These are phyloP conservation scores for Drosophila bocqueti DNA, from an alignment of 1,140 invertebrate genomes.

Conservation along the genomic window DNA sequence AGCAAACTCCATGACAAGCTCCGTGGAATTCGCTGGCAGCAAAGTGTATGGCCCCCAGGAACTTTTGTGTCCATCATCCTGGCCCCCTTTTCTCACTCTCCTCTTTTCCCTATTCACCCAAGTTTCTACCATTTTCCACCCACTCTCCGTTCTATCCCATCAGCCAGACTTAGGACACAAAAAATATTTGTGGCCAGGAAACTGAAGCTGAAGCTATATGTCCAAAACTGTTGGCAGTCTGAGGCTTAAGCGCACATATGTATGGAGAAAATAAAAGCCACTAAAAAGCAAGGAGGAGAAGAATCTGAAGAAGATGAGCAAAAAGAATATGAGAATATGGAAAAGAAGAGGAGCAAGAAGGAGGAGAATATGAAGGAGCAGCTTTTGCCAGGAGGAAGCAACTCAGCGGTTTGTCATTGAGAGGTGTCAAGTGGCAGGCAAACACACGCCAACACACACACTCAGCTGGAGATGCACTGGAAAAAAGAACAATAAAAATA, in stretches of 20 bases:
- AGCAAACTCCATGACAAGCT: constrained; percentile 37
- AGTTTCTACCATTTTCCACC: constrained; percentile 1
- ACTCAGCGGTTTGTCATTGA: constrained; percentile 73
- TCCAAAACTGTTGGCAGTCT: constrained; percentile 44
- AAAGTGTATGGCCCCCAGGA: constrained; percentile 29
- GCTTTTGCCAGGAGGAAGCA: constrained; percentile 37
- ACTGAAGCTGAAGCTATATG: constrained; percentile 28
- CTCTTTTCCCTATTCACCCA: not conserved
- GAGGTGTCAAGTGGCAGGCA: constrained; percentile 76
- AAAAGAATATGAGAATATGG: not conserved
- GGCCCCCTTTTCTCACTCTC: not conserved
- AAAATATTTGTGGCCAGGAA: constrained; percentile 37
- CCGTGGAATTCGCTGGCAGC: constrained; percentile 23
- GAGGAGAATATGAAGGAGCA: constrained; percentile 18
- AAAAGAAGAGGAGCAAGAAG: constrained; percentile 10
- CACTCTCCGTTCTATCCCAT: not conserved
- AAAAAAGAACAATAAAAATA: not conserved
- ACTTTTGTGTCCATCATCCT: constrained; percentile 33
- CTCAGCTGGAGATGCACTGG: constrained; percentile 29
- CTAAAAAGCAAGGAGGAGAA: constrained; percentile 5
- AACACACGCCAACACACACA: constrained; percentile 42
- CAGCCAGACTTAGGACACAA: constrained; percentile 3
- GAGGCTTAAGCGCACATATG: constrained; percentile 29
- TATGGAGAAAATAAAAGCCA: constrained; percentile 13
- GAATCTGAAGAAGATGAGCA: not conserved